These are phyloP conservation scores for Tringa solitaria DNA, from an alignment of 2,113 vertebrate genomes.

Conservation along the genomic window DNA sequence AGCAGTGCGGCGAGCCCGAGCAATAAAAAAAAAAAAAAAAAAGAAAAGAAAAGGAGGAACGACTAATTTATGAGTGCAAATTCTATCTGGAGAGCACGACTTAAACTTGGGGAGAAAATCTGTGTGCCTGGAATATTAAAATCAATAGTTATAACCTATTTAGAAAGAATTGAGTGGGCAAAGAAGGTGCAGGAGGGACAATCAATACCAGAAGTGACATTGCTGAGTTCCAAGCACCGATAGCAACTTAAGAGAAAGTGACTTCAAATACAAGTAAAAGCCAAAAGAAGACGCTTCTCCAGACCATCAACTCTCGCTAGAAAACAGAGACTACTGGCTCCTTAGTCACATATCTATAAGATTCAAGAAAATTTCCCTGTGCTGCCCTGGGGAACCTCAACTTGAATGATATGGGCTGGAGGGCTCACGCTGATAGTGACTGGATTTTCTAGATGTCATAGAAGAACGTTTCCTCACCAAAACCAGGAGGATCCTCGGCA, in stretches of 20 bases:
- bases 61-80: conserved; percentile 1
- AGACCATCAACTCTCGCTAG: neutral
- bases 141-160: conserved; percentile 44
- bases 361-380: neutral
- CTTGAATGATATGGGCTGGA: neutral
- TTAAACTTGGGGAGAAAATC: conserved; percentile 41
- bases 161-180: conserved; percentile 10
- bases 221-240: neutral
- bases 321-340: neutral
- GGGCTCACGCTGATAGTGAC: neutral
- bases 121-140: conserved; percentile 52
- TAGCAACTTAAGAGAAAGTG: neutral
- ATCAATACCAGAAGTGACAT: conserved; percentile 29
- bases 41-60: neutral
- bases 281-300: neutral
- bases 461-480: neutral
- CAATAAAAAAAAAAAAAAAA: neutral
- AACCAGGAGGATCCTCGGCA: neutral
- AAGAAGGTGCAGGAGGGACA: conserved; percentile 1
- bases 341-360: neutral
- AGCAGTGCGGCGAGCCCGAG: neutral
- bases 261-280: neutral
- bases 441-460: neutral
- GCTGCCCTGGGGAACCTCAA: neutral
- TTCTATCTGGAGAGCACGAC: conserved; percentile 7